Evolutionary conservation across 2,113 vertebrate species (phyloP).

Genomic region (Pelecanoides urinatrix): DNA sequence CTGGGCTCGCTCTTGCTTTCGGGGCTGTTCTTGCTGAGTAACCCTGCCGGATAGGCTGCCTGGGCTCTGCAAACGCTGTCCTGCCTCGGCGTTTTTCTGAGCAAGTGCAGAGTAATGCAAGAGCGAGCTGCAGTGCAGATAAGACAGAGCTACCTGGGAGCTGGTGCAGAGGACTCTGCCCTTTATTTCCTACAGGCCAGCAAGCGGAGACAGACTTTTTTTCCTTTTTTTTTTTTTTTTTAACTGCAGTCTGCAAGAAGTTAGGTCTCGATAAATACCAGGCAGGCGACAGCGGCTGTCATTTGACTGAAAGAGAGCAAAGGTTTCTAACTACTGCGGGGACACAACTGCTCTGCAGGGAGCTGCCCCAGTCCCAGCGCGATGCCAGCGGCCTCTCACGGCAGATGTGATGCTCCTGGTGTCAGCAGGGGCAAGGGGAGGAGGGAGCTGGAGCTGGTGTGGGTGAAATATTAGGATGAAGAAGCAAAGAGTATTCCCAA

Average conservation of each 20-base stretch:
- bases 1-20: neutral
- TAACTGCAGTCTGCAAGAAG: neutral
- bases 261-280: neutral
- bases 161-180: neutral
- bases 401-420: rapidly evolving
- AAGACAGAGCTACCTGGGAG: neutral
- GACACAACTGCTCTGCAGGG: neutral
- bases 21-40: neutral
- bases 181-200: neutral
- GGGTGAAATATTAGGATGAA: neutral
- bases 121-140: neutral
- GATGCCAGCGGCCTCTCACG: neutral
- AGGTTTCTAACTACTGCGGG: neutral
- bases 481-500: neutral
- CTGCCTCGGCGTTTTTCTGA: neutral
- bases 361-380: rapidly evolving
- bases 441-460: neutral
- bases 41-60: neutral
- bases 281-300: neutral
- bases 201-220: neutral
- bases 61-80: neutral
- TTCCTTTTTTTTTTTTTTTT: rapidly evolving
- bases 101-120: neutral
- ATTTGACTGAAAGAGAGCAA: neutral
- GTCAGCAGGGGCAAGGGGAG: neutral